These are phyloP conservation scores for Hydractinia echinata DNA, from an alignment of 30 jellyfish, hydroid and myxozoan species.

Conservation along the genomic window DNA sequence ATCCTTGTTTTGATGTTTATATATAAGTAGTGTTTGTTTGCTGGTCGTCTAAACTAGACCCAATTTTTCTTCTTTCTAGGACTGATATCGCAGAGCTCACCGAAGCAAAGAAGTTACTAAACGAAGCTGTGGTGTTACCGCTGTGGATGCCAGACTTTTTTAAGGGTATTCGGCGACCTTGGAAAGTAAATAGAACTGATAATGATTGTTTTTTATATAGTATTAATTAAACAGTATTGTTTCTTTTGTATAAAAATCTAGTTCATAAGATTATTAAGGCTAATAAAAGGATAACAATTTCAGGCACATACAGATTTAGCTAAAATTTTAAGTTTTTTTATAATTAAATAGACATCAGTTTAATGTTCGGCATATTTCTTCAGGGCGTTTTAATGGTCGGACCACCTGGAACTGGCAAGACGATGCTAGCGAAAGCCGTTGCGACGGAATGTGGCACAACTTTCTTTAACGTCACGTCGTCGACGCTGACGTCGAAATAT, in stretches of 20 bases:
- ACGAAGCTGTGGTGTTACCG: constrained; percentile 98
- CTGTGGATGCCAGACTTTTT: constrained; percentile 92
- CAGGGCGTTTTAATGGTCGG: constrained; percentile 98
- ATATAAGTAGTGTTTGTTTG: neutral
- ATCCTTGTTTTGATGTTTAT: neutral
- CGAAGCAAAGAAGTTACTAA: constrained; percentile 81
- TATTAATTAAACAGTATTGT: neutral
- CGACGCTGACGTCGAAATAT: constrained; percentile 87
- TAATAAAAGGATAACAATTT: neutral
- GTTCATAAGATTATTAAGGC: neutral
- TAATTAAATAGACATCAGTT: neutral
- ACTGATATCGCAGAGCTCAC: constrained; percentile 81
- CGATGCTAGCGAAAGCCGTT: constrained; percentile 97
- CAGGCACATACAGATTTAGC: no score
- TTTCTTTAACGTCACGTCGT: constrained; percentile 90
- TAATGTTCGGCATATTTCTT: neutral
- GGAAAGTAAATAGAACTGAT: constrained; percentile 65
- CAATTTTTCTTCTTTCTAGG: constrained; percentile 31
- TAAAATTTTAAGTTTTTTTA: neutral
- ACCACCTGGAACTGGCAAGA: constrained; percentile 99
- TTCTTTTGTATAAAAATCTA: no score
- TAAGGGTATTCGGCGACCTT: constrained; percentile 97
- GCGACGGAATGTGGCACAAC: constrained; percentile 98
- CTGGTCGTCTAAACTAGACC: neutral
- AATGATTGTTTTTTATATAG: neutral